These are phyloP conservation scores for Staurois parvus DNA, from an alignment of 2,797 vertebrate genomes.

Conservation along the genomic window DNA sequence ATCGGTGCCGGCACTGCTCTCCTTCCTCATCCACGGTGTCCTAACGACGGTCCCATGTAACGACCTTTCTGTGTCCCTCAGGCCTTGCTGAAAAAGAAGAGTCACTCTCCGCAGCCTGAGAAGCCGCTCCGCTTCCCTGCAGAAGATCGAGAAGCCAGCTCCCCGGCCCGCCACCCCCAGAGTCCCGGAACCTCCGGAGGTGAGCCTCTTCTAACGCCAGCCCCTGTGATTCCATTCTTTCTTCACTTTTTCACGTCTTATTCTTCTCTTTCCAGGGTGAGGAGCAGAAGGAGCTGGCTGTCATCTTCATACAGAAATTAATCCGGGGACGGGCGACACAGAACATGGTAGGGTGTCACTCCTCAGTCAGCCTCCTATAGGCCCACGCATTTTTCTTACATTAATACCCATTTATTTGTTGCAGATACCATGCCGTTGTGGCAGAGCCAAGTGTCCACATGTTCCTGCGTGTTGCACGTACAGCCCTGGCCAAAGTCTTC, in stretches of 20 bases:
- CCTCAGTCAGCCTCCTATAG: no score
- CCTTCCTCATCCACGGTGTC: no score
- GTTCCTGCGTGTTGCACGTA: no score
- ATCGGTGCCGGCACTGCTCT: no score
- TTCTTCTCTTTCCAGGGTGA: slow-evolving; percentile 77
- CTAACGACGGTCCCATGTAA: no score
- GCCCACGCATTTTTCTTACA: no score
- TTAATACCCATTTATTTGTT: no score
- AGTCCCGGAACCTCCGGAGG: slow-evolving; percentile 79
- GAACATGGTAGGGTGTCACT: slow-evolving; percentile 77
- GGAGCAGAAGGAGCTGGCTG: slow-evolving; percentile 87
- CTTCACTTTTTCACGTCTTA: not conserved
- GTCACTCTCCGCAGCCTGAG: slow-evolving; percentile 63
- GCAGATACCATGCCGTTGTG: no score
- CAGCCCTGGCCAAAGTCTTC: no score
- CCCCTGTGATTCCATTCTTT: no score
- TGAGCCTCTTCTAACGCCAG: slow-evolving; percentile 67
- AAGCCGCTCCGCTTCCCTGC: slow-evolving; percentile 75
- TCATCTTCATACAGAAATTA: slow-evolving; percentile 87
- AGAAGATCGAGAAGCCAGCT: slow-evolving; percentile 76
- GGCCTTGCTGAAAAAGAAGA: slow-evolving; percentile 77
- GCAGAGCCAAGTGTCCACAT: no score
- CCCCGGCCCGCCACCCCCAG: slow-evolving; percentile 81
- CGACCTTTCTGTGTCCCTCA: slow-evolving; percentile 66
- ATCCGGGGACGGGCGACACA: slow-evolving; percentile 88